Evolutionary conservation across 2,888 invertebrate species (phyloP), one percentile per base, ranked within the genome.

Genomic region (Conchocele bisecta): DNA sequence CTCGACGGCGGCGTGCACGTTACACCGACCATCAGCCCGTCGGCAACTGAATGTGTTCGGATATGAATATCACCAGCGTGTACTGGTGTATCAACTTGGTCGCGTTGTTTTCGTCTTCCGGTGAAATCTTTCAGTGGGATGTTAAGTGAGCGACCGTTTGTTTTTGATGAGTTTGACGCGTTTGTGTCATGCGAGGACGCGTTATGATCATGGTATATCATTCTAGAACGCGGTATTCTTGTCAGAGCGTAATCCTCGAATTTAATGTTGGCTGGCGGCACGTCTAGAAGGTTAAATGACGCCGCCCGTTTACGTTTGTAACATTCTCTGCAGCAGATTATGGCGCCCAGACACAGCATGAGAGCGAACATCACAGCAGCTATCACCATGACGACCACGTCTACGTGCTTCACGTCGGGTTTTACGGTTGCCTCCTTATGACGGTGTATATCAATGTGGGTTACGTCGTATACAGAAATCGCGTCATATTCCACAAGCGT

Each of bases 201-300:
- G 9, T 69, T 65, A 53, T 79, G 75, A 11, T 83, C 83, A 2
- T 67, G 64, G 56, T 85, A 87, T 24, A 77, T 74, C 22, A 81
- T 61, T 29, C 79, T 59, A 9, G 83, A 80, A 15, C 86, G 76
- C 9, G 87, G 86, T 39, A 85, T 84, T 57, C 79, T 77, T 2
- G 85, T 85, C 26, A 87, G 59, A 1, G 86, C 81, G 56, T 83
- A 87, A 61, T 87, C 86, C 24, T 84, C 82, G 51, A 83, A 61
- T 53, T 84, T 83, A 2, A 83, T 60, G 48, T 80, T 79, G 17
- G 81, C 80, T 48, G 81, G 81, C 11, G 83, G 83, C 2, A 82
- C 76, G 7, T 84, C 83, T 6, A 80, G 66, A 15, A 87, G 71
- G 44, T 83, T 77, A 64, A 87, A 87, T 3, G 86, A 81, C 26